Percentiles rank a stretch among this genome's conserved stretches.
Evolutionary conservation across 2,888 invertebrate genomes (phyloP).

Genomic region (Erynnis tages): DNA sequence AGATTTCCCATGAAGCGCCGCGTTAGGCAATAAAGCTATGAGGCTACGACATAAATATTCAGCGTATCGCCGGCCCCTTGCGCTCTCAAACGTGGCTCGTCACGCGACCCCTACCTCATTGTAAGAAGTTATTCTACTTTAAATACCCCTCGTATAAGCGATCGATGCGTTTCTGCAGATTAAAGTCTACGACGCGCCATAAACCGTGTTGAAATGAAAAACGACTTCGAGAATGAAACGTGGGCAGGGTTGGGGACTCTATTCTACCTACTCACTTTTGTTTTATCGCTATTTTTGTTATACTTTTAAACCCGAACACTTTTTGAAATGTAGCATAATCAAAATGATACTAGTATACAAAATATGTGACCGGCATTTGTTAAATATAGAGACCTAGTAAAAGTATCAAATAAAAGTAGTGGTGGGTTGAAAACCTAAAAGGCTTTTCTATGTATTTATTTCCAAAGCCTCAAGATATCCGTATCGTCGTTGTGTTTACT

Average conservation of each 20-base stretch:
- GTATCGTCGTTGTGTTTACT: too few relatives aligned
- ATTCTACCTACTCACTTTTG: not conserved
- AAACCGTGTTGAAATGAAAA: conserved; percentile 20
- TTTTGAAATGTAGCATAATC: too few relatives aligned
- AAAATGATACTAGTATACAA: too few relatives aligned
- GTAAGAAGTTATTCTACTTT: conserved; percentile 64
- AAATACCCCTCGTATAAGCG: conserved; percentile 51
- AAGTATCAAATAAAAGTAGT: too few relatives aligned
- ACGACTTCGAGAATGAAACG: conserved; percentile 2
- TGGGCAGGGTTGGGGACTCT: not conserved
- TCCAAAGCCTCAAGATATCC: too few relatives aligned
- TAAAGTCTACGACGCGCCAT: conserved; percentile 35
- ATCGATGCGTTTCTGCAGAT: conserved; percentile 56
- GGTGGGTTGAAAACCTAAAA: too few relatives aligned
- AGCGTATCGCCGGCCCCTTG: conserved; percentile 60
- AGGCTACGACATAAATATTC: conserved; percentile 33
- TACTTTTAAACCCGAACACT: too few relatives aligned
- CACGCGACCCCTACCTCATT: conserved; percentile 57
- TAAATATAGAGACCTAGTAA: too few relatives aligned
- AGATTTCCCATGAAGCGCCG: conserved; percentile 19
- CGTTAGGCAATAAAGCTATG: conserved; percentile 16
- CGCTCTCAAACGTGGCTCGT: conserved; percentile 47
- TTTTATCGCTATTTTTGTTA: not conserved
- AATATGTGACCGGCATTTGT: too few relatives aligned
- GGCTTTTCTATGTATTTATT: too few relatives aligned